A percentile compares a stretch with the other conserved stretches of the same genome.
These are phyloP conservation scores for Xiphophorus couchianus DNA, from an alignment of 2,113 vertebrate genomes.

Conservation along the genomic window DNA sequence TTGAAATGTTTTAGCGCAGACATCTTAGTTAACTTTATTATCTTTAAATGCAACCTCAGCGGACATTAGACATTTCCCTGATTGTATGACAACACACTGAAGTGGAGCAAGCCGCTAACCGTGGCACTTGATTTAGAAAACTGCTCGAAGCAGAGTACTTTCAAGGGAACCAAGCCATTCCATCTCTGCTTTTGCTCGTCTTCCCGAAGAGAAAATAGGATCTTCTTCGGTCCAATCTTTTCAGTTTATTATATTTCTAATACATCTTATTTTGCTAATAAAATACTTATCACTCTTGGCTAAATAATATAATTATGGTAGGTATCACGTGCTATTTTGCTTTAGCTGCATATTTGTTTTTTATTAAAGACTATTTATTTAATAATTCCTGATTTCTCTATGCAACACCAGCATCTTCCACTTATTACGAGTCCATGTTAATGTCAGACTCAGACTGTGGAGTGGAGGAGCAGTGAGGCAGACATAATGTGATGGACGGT, in stretches of 20 bases:
- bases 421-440: conserved; percentile 2
- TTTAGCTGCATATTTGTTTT: neutral
- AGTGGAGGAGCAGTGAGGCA: conserved; percentile 15
- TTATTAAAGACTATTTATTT: neutral
- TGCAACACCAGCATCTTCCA: neutral
- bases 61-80: neutral
- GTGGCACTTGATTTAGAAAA: conserved; percentile 28
- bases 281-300: neutral
- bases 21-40: conserved; percentile 5
- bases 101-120: conserved; percentile 13
- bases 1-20: conserved; percentile 7
- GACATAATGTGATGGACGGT: conserved; percentile 53
- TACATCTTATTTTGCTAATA: neutral
- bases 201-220: neutral
- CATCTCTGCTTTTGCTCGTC: neutral
- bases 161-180: conserved; percentile 20
- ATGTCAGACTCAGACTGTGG: conserved; percentile 2
- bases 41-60: conserved; percentile 14
- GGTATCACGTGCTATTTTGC: neutral
- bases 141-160: conserved; percentile 3
- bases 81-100: conserved; percentile 14
- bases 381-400: neutral
- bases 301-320: neutral
- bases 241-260: neutral
- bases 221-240: neutral